phyloP scores from a whole-genome alignment of 2,797 vertebrate genomes.

The Discoglossus pictus region DNA sequence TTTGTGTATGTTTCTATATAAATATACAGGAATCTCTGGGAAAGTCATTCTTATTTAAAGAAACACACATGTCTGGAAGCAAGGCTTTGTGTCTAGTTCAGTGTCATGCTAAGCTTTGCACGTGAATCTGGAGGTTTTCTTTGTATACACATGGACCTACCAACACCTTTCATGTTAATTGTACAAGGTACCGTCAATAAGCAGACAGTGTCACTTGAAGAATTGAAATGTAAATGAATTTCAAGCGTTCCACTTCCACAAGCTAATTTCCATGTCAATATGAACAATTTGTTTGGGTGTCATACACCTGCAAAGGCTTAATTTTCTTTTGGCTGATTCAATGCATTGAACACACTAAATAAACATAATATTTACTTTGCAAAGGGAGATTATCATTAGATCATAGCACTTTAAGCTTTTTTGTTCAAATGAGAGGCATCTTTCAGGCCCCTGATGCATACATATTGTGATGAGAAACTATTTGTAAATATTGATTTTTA shows the following conservation, averaged over 20 bases:
- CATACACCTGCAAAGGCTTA: slow-evolving; percentile 28
- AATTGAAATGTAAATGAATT: slow-evolving; percentile 19
- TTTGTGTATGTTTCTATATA: slow-evolving; percentile 16
- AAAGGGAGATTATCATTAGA: slow-evolving; percentile 12
- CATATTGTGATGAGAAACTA: too few species aligned
- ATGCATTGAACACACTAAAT: not conserved
- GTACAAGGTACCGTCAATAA: slow-evolving; percentile 25
- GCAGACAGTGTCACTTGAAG: slow-evolving; percentile 1
- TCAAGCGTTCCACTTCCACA: slow-evolving; percentile 3
- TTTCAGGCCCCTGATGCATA: too few species aligned
- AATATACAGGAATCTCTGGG: slow-evolving; percentile 26
- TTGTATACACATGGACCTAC: not conserved
- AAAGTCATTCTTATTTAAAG: slow-evolving; percentile 38
- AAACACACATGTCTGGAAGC: slow-evolving; percentile 6
- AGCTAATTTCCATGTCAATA: slow-evolving; percentile 32
- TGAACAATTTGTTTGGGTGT: not conserved
- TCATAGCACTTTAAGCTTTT: not conserved
- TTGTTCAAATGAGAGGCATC: too few species aligned
- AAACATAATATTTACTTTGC: slow-evolving; percentile 23
- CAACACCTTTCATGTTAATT: slow-evolving; percentile 39
- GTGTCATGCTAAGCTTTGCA: not conserved
- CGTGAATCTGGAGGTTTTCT: slow-evolving; percentile 16
- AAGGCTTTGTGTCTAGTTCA: slow-evolving; percentile 9
- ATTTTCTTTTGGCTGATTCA: not conserved
- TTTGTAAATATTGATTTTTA: too few species aligned